Percentiles rank a stretch among this genome's conserved stretches.
Evolutionary conservation across 2,113 vertebrate species (phyloP).

Genomic region (Pelecanus crispus): DNA sequence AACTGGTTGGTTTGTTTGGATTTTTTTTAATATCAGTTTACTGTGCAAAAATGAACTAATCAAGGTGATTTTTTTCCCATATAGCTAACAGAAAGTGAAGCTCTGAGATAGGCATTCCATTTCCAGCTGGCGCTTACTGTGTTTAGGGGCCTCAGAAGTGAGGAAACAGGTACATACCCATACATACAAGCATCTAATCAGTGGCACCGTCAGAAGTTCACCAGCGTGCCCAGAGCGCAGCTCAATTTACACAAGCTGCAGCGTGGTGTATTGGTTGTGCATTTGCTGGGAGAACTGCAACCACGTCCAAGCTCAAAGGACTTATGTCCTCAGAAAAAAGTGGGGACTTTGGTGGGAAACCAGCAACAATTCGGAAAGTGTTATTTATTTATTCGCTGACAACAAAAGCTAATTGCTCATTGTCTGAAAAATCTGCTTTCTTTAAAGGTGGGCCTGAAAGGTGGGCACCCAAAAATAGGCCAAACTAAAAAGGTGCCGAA

Average conservation of each 20-base stretch:
- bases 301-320: background rate
- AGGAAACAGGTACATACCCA: background rate
- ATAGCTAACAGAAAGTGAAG: background rate
- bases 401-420: background rate
- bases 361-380: background rate
- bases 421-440: background rate
- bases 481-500: background rate
- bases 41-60: background rate
- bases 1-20: too few species aligned
- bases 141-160: background rate
- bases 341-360: background rate
- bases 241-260: background rate
- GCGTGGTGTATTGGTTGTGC: too few species aligned
- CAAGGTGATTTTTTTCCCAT: background rate
- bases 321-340: background rate
- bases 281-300: background rate
- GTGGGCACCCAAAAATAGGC: rapidly evolving
- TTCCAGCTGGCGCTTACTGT: background rate
- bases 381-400: background rate
- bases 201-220: background rate
- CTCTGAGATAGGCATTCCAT: background rate
- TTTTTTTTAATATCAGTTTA: background rate
- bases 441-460: background rate
- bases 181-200: background rate
- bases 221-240: background rate